Base-by-base conservation (phyloP, 2,888 invertebrate genomes). In the Aspidiotus destructor region DNA sequence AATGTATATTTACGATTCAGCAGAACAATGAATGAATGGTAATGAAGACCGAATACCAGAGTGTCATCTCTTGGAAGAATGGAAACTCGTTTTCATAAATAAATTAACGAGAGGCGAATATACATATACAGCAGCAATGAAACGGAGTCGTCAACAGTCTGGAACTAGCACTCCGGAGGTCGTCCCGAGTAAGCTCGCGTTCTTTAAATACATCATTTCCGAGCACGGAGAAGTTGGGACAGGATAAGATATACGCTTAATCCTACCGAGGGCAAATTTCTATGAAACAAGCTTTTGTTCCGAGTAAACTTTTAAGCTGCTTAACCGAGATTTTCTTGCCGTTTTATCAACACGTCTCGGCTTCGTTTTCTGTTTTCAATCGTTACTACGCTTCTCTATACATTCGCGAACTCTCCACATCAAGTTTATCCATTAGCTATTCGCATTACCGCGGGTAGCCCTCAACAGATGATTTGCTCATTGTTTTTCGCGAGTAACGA, bases 191-290 rank as follows among this genome's bases (percentile, higher is more conserved):
- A n/a, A 48, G 11, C 48, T 48, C 48, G 10, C 48, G 11, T 11
- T 48, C n/a, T n/a, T 48, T 48, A 48, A 48, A 11, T 13, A 48
- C 48, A 48, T n/a, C n/a, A 48, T 48, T 48, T 48, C 48, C 48
- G 48, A 48, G 48, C 11, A 48, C 48, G 48, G 48, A 11, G 48
- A 48, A 48, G 48, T 48, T 48, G n/a, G n/a, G n/a, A n/a, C 48
- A 48, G 48, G 48, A 48, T 48, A 48, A 48, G 48, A 48, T 48
- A 48, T 48, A 48, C 48, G n/a, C 11, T 48, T 48, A 48, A 48
- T 48, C 48, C 48, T 48, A 48, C 48, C 48, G 48, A 48, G 48
- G 48, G 48, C 48, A 48, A 48, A 48, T 48, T 48, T 48, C 48
- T 48, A 48, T n/a, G 11, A 48, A 48, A 48, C 48, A 48, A 48